Percentiles rank a stretch among this genome's conserved stretches.
Conservation (phyloP, 2,888 invertebrate species). For the Drosophila rellima region DNA sequence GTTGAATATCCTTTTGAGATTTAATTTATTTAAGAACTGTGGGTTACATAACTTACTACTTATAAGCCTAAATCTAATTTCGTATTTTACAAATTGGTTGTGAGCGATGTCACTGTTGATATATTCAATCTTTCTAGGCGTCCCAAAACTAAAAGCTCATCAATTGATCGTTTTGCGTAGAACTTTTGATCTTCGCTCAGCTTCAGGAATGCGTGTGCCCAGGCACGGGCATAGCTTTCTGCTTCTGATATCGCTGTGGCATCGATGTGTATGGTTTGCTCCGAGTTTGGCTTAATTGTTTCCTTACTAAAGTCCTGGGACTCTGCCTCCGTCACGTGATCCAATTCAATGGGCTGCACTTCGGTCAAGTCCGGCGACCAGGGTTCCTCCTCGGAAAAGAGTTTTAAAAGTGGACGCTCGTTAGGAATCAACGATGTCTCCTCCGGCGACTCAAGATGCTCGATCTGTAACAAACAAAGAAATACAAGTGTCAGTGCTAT, state of each 20-base stretch:
- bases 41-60: constrained; percentile 1
- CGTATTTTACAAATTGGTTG: constrained; percentile 61
- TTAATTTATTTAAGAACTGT: not conserved
- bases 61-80: constrained; percentile 7
- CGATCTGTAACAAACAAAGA: constrained; percentile 9
- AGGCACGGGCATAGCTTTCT: constrained; percentile 65
- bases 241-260: constrained; percentile 64
- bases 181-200: constrained; percentile 71
- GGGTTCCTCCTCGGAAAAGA: constrained; percentile 62
- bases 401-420: constrained; percentile 57
- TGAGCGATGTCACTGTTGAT: constrained; percentile 66
- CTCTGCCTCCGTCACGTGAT: constrained; percentile 32
- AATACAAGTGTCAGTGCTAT: not conserved
- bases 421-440: constrained; percentile 5
- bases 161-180: constrained; percentile 71
- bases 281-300: constrained; percentile 31
- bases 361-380: constrained; percentile 43
- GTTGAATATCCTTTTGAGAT: not conserved
- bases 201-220: constrained; percentile 73
- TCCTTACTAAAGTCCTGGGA: constrained; percentile 34
- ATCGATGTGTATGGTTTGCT: constrained; percentile 41
- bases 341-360: constrained; percentile 50
- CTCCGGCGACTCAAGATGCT: constrained; percentile 20
- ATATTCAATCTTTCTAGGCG: constrained; percentile 61
- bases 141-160: constrained; percentile 66